Evolutionary conservation across 2,888 invertebrate genomes (phyloP).

Genomic region (Odontocolon sp.): DNA sequence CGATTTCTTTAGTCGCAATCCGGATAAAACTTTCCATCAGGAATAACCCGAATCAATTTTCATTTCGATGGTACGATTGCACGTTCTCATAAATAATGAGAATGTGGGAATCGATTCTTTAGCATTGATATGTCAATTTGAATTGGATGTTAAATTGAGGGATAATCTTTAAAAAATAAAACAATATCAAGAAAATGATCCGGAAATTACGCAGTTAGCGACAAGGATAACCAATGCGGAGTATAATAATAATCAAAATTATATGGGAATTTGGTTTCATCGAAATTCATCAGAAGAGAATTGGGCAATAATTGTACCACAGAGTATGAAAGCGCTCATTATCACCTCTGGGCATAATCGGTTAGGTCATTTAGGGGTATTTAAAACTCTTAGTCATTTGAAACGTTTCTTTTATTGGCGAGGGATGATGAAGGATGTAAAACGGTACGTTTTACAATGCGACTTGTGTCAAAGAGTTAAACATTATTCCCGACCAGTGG

Average conservation of each 20-base stretch:
- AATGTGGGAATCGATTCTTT: slow-evolving; percentile 12
- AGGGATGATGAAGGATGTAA: slow-evolving; percentile 42
- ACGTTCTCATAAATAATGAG: slow-evolving; percentile 10
- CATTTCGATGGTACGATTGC: slow-evolving; percentile 19
- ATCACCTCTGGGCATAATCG: slow-evolving; percentile 28
- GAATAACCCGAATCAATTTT: slow-evolving; percentile 10
- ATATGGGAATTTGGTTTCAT: slow-evolving; percentile 53
- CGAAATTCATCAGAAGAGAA: background rate
- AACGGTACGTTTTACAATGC: slow-evolving; percentile 19
- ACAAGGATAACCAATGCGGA: background rate
- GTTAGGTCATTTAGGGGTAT: slow-evolving; percentile 54
- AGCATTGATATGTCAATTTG: slow-evolving; percentile 6
- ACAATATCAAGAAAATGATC: slow-evolving; percentile 16
- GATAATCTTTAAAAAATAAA: slow-evolving; percentile 5
- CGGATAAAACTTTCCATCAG: slow-evolving; percentile 37
- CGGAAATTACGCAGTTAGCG: background rate
- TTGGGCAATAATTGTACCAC: slow-evolving; percentile 47
- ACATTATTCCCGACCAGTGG: slow-evolving; percentile 8
- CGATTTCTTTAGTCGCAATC: slow-evolving; percentile 53
- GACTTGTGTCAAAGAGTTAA: slow-evolving; percentile 56
- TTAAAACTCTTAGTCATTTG: slow-evolving; percentile 51
- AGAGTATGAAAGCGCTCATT: background rate
- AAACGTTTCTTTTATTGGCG: slow-evolving; percentile 54
- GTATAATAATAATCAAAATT: background rate
- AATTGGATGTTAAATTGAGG: slow-evolving; percentile 3